phyloP scores from a whole-genome alignment of 2,888 invertebrate species.

The Argynnis bischoffii region DNA sequence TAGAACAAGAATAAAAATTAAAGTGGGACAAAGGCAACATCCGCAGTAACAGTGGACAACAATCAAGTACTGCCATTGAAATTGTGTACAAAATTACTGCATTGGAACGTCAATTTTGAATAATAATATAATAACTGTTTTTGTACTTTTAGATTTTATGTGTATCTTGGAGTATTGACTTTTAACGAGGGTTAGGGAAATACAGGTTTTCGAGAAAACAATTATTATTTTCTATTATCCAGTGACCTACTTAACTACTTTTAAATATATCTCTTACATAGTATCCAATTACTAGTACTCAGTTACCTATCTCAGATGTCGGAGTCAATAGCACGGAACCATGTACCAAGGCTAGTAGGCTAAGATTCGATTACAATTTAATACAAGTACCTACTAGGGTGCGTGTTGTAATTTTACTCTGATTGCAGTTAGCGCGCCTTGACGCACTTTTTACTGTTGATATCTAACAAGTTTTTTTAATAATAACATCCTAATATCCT shows the following conservation, averaged over 20 bases:
- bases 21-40: constrained; percentile 27
- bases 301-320: constrained; percentile 61
- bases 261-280: constrained; percentile 47
- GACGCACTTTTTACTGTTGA: too few species aligned
- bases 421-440: too few species aligned
- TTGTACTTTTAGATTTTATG: neutral
- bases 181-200: neutral
- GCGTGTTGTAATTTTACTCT: constrained; percentile 45
- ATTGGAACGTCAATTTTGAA: constrained; percentile 12
- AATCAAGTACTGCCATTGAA: constrained; percentile 25
- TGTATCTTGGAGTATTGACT: neutral
- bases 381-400: constrained; percentile 35
- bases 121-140: neutral
- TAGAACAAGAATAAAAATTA: constrained; percentile 23
- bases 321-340: constrained; percentile 59
- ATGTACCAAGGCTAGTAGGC: constrained; percentile 61
- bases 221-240: constrained; percentile 17
- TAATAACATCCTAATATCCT: too few species aligned
- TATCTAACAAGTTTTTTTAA: too few species aligned
- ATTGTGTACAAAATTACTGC: constrained; percentile 20
- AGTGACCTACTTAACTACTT: constrained; percentile 41
- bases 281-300: constrained; percentile 54
- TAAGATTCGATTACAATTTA: constrained; percentile 38
- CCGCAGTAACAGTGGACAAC: constrained; percentile 27
- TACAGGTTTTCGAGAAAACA: neutral